These are phyloP conservation scores for Drosophila austrosaltans DNA, from an alignment of 2,888 invertebrate species.

Conservation along the genomic window DNA sequence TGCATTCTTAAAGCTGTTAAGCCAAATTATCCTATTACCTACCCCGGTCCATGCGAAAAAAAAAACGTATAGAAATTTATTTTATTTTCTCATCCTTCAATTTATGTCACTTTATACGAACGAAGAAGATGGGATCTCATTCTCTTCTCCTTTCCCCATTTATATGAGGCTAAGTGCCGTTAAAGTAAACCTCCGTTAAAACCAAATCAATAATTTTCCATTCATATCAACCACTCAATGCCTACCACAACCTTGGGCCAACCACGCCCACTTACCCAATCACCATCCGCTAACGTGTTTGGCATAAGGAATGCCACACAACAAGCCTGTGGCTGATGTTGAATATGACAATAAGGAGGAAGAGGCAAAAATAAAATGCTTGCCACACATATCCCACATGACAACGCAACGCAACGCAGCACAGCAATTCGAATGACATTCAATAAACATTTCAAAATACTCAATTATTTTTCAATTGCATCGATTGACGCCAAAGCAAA, in stretches of 20 bases:
- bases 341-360: slow-evolving; percentile 34
- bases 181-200: slow-evolving; percentile 58
- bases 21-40: slow-evolving; percentile 23
- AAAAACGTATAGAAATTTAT: slow-evolving; percentile 28
- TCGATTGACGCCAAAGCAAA: slow-evolving; percentile 46
- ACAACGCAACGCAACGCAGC: slow-evolving; percentile 24
- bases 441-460: slow-evolving; percentile 73
- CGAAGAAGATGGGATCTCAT: slow-evolving; percentile 13
- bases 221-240: slow-evolving; percentile 14
- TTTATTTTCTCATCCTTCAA: slow-evolving; percentile 46
- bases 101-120: slow-evolving; percentile 42
- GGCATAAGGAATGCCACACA: slow-evolving; percentile 34
- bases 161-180: slow-evolving; percentile 63
- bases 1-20: neutral
- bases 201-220: slow-evolving; percentile 63
- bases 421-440: slow-evolving; percentile 58
- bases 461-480: slow-evolving; percentile 79
- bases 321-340: slow-evolving; percentile 7
- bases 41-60: neutral
- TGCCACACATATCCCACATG: slow-evolving; percentile 20
- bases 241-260: slow-evolving; percentile 5
- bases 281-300: slow-evolving; percentile 22
- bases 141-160: slow-evolving; percentile 40
- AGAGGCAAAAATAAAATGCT: slow-evolving; percentile 33
- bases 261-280: slow-evolving; percentile 6